These are phyloP conservation scores for Drosophila bipectinata DNA, from an alignment of 1,140 invertebrate genomes.

Conservation along the genomic window DNA sequence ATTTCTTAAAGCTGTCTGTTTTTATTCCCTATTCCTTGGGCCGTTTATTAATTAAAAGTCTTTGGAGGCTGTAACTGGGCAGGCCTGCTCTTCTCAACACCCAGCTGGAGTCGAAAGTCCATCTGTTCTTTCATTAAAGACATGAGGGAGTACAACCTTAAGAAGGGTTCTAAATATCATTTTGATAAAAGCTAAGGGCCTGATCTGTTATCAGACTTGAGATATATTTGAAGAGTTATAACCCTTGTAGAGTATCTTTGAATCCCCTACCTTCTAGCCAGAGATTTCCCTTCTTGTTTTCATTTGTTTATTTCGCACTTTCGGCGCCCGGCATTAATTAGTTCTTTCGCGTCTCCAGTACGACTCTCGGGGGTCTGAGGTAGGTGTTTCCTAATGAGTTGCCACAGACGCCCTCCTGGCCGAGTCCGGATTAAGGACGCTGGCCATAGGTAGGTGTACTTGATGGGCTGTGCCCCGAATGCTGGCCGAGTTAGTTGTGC, in stretches of 20 bases:
- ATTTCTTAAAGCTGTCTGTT: constrained; percentile 6
- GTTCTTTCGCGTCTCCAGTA: constrained; percentile 67
- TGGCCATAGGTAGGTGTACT: constrained; percentile 59
- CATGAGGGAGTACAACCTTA: neutral
- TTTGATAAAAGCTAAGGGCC: neutral
- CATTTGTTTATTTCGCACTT: constrained; percentile 67
- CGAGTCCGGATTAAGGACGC: constrained; percentile 3
- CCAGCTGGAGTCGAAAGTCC: constrained; percentile 30
- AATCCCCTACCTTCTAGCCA: neutral
- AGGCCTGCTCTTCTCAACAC: constrained; percentile 46
- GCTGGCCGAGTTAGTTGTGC: constrained; percentile 68
- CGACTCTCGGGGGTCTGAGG: constrained; percentile 20
- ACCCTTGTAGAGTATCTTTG: constrained; percentile 33
- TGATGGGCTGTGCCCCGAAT: constrained; percentile 61
- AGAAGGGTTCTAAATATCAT: neutral
- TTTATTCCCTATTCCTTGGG: constrained; percentile 39
- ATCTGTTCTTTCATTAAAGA: constrained; percentile 33
- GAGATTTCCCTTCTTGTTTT: constrained; percentile 41
- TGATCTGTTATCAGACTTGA: too few relatives aligned
- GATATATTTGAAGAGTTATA: too few relatives aligned
- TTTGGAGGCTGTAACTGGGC: constrained; percentile 53
- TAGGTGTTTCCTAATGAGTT: constrained; percentile 79
- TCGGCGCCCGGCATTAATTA: constrained; percentile 73
- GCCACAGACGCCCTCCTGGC: constrained; percentile 49
- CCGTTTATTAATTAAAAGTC: constrained; percentile 76